Conservation (phyloP, 2,113 vertebrate genomes). For the Ophiodon elongatus region DNA sequence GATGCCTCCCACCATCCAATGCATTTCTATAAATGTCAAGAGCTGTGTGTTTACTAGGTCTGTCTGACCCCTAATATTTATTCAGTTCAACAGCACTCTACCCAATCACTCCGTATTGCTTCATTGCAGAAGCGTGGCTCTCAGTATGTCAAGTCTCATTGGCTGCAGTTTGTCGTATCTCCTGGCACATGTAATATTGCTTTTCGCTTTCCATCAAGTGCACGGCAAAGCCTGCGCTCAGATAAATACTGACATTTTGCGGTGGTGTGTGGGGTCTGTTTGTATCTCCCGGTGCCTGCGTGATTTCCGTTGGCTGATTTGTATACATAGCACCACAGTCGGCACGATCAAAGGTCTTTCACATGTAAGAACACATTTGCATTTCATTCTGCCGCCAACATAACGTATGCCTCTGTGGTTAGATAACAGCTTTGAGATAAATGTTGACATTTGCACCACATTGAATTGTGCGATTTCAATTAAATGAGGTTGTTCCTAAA, state of each 20-base stretch:
- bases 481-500: slow-evolving; percentile 29
- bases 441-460: slow-evolving; percentile 61
- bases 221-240: slow-evolving; percentile 45
- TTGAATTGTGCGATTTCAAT: slow-evolving; percentile 27
- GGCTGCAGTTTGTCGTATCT: slow-evolving; percentile 68
- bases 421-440: slow-evolving; percentile 58
- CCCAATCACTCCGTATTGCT: slow-evolving; percentile 76
- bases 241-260: slow-evolving; percentile 78
- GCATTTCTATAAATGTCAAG: slow-evolving; percentile 78
- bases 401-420: slow-evolving; percentile 43
- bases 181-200: slow-evolving; percentile 78
- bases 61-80: slow-evolving; percentile 79
- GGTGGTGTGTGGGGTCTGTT: slow-evolving; percentile 59
- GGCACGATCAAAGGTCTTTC: slow-evolving; percentile 66
- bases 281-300: slow-evolving; percentile 47
- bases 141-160: slow-evolving; percentile 74
- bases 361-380: slow-evolving; percentile 67
- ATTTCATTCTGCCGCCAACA: slow-evolving; percentile 60
- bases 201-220: slow-evolving; percentile 82
- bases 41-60: slow-evolving; percentile 66
- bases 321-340: slow-evolving; percentile 66
- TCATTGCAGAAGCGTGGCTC: slow-evolving; percentile 57
- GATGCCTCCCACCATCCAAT: slow-evolving; percentile 54
- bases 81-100: slow-evolving; percentile 70
- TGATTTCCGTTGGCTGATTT: slow-evolving; percentile 65